Conservation (phyloP, 2,113 vertebrate species). For the Emydura subglobosa region DNA sequence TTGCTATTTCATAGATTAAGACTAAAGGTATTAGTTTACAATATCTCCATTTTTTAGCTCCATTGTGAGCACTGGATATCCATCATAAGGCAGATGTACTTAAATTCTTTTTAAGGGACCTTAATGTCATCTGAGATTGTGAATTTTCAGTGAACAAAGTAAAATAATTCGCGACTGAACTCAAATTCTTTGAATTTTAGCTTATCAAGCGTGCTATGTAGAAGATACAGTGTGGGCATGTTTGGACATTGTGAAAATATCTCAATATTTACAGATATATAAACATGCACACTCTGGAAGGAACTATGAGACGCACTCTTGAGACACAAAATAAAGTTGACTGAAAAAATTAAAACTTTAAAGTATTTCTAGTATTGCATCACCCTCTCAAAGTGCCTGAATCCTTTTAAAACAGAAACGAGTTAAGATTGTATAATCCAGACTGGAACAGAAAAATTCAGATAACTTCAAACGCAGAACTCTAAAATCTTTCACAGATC, state of each 20-base stretch:
- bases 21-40: neutral
- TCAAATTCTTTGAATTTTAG: neutral
- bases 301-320: neutral
- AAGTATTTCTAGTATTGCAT: constrained; percentile 3
- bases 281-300: neutral
- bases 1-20: neutral
- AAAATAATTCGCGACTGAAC: neutral
- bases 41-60: constrained; percentile 11
- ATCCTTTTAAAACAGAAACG: constrained; percentile 19
- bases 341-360: constrained; percentile 2
- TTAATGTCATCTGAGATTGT: neutral
- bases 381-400: neutral
- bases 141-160: constrained; percentile 50
- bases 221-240: neutral
- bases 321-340: constrained; percentile 16
- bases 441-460: constrained; percentile 36
- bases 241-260: neutral
- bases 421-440: neutral
- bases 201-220: neutral
- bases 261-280: neutral
- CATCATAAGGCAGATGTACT: neutral
- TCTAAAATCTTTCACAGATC: constrained; percentile 30
- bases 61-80: neutral
- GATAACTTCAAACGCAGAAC: neutral
- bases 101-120: constrained; percentile 37